phyloP scores from a whole-genome alignment of 1,140 invertebrate genomes.

The Aphaenogaster rudis region DNA sequence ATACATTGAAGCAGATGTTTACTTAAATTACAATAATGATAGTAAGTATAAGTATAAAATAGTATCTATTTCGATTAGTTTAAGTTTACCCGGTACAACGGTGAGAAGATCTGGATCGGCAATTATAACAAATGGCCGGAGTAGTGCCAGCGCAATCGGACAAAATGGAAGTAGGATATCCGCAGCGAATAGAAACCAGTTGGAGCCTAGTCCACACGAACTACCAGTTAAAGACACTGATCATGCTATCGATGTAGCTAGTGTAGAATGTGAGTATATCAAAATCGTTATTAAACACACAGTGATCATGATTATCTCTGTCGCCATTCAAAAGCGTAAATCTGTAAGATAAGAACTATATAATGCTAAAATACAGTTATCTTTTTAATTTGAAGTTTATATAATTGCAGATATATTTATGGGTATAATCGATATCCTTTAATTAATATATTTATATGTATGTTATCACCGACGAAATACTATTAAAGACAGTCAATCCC shows the following conservation, averaged over 20 bases:
- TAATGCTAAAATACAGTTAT: neutral
- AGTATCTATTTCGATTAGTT: conserved; percentile 67
- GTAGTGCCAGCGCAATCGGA: conserved; percentile 60
- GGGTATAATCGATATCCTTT: neutral
- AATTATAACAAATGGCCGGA: conserved; percentile 81
- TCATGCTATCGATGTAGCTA: conserved; percentile 85
- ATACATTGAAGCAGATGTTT: neutral
- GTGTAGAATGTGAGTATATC: conserved; percentile 85
- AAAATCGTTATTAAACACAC: neutral
- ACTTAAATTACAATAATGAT: neutral
- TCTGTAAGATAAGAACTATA: conserved; percentile 47
- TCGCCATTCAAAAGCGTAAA: conserved; percentile 42
- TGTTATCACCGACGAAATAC: too few relatives aligned
- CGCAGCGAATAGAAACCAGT: conserved; percentile 79
- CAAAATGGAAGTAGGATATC: conserved; percentile 76
- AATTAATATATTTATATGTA: neutral
- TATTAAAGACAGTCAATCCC: too few relatives aligned
- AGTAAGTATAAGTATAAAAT: conserved; percentile 16
- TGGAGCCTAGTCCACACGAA: conserved; percentile 86
- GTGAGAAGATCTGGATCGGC: conserved; percentile 81
- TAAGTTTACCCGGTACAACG: conserved; percentile 77
- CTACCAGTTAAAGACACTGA: conserved; percentile 86
- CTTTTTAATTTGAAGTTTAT: neutral
- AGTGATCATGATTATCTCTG: conserved; percentile 45
- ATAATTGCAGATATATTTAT: conserved; percentile 27